Evolutionary conservation across 1,140 invertebrate species (phyloP).

Genomic region (Eupristina koningsbergeri): DNA sequence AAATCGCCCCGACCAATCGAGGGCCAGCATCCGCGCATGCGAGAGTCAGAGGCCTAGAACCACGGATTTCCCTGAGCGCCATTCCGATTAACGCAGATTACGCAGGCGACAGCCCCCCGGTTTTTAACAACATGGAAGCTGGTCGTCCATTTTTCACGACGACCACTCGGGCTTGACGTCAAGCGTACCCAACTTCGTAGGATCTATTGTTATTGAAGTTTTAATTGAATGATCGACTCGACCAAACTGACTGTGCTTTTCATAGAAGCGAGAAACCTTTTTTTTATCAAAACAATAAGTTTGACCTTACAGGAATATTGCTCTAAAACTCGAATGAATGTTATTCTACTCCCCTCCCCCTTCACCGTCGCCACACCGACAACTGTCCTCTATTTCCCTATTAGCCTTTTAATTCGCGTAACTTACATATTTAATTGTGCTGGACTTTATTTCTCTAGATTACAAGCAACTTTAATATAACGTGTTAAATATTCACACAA

Average conservation of each 20-base stretch:
- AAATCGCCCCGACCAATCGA: conserved; percentile 31
- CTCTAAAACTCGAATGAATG: too few species aligned
- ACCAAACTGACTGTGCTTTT: neutral
- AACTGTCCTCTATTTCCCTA: too few species aligned
- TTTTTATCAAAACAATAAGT: neutral
- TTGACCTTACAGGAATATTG: neutral
- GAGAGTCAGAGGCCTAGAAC: conserved; percentile 21
- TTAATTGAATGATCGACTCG: neutral
- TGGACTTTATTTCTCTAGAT: neutral
- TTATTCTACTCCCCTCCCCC: too few species aligned
- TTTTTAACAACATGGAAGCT: conserved; percentile 19
- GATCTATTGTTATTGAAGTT: too few species aligned
- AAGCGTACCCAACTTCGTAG: too few species aligned
- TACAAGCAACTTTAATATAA: neutral
- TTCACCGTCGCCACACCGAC: too few species aligned
- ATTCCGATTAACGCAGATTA: conserved; percentile 19
- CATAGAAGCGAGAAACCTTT: neutral
- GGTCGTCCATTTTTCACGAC: conserved; percentile 12
- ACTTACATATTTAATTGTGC: neutral
- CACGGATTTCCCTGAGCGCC: conserved; percentile 56
- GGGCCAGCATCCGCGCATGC: conserved; percentile 67
- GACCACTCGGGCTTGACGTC: too few species aligned
- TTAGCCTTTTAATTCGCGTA: too few species aligned
- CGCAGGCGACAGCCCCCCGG: neutral
- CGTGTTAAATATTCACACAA: neutral